Evolutionary conservation across 1,140 invertebrate genomes (phyloP), one percentile per base, ranked within the genome.

Genomic region (Papilio glaucus): DNA sequence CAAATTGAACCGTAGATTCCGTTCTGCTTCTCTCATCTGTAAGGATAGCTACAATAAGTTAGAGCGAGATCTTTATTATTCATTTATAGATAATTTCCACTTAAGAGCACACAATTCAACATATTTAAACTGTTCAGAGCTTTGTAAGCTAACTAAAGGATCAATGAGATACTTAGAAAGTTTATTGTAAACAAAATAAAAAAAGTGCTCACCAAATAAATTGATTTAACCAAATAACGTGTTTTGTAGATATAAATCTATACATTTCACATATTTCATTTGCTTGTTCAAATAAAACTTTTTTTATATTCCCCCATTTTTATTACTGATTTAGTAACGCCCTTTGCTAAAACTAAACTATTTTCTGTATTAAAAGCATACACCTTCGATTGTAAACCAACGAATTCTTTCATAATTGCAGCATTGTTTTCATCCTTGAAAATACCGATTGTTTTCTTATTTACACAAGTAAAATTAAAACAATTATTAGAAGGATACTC

Each of bases 341-440:
- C 71, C 71, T 80, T 80, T 13, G 57, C 74, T 71, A 79, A 81
- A 38, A 41, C 63, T 71, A 37, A 61, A 45, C 18, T 63, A 53
- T 72, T 72, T 41, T 74, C 57, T 10, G 72, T 39, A 10, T 67
- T 33, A 10, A 77, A 21, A 9, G 73, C 74, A 67, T 80, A 75
- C 73, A 81, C 76, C 78, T 86, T 82, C 49, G 80, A 81, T 72
- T 77, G 57, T 37, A 85, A 74, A 33, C 83, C 80, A 18, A 85
- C 77, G 75, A 87, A 85, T 71, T 85, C 82, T 21, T 29, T 75
- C n/a, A 83, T 45, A 29, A 85, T 79, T 72, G 74, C 69, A 7
- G 80, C 82, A 68, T 75, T 77, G 39, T 74, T 75, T 73, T 87
- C 83, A 77, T 85, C 81, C 63, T 87, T 85, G 45, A 86, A 82